Percentiles rank a stretch among this genome's conserved stretches.
phyloP scores from a whole-genome alignment of 2,888 invertebrate genomes.

The Drosophila kanekoi region DNA sequence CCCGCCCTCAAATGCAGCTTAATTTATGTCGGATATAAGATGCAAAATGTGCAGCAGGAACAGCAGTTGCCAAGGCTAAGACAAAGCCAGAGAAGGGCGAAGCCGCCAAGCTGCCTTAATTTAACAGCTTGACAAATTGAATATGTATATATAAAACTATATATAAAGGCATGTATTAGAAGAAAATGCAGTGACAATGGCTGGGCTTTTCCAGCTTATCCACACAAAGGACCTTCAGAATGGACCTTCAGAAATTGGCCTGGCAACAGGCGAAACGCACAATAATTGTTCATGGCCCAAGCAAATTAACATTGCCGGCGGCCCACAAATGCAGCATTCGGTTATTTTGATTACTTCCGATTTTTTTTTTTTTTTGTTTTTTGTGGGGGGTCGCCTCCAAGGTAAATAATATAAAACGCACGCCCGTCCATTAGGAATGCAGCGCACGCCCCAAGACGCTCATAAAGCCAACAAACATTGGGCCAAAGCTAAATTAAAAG shows the following conservation, averaged over 20 bases:
- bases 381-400: slow-evolving; percentile 33
- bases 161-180: slow-evolving; percentile 3
- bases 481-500: slow-evolving; percentile 64
- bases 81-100: slow-evolving; percentile 14
- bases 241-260: not conserved
- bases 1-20: slow-evolving; percentile 51
- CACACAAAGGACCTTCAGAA: not conserved
- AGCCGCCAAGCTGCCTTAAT: slow-evolving; percentile 54
- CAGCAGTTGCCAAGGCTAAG: slow-evolving; percentile 8
- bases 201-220: no score
- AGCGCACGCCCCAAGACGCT: slow-evolving; percentile 57
- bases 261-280: slow-evolving; percentile 2
- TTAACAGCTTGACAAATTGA: slow-evolving; percentile 77
- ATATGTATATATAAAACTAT: slow-evolving; percentile 43
- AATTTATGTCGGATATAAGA: slow-evolving; percentile 70
- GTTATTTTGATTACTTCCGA: slow-evolving; percentile 71
- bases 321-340: slow-evolving; percentile 30
- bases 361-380: slow-evolving; percentile 18
- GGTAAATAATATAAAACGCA: slow-evolving; percentile 35
- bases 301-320: slow-evolving; percentile 56
- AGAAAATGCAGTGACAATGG: slow-evolving; percentile 1
- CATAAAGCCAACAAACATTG: slow-evolving; percentile 60
- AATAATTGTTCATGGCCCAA: slow-evolving; percentile 42
- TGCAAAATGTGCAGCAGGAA: slow-evolving; percentile 28
- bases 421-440: slow-evolving; percentile 60